Percentiles rank a stretch among this genome's conserved stretches.
Conservation (phyloP, 2,888 invertebrate species). For the Caenorhabditis japonica region DNA sequence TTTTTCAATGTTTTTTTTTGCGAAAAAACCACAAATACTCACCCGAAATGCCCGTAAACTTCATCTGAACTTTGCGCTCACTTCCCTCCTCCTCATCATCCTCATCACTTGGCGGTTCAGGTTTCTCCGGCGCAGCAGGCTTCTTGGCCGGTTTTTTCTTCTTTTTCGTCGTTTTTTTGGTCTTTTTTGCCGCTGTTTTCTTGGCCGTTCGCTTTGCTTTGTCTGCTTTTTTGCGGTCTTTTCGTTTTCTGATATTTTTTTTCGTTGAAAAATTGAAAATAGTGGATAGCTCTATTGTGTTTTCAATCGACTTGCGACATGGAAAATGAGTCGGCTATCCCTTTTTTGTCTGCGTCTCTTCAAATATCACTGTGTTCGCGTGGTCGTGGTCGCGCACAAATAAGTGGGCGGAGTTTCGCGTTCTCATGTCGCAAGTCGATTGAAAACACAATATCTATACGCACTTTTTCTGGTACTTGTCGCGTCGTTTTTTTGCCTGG, state of each 20-base stretch:
- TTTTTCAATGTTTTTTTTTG: neutral
- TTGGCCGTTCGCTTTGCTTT: constrained; percentile 21
- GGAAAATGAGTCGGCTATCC: too few relatives aligned
- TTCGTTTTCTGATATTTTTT: constrained; percentile 21
- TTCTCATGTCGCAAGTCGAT: too few relatives aligned
- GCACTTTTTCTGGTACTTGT: constrained; percentile 22
- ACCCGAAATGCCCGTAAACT: constrained; percentile 20
- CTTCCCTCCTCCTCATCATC: constrained; percentile 6
- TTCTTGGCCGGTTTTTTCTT: constrained; percentile 13
- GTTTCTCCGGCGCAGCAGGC: neutral
- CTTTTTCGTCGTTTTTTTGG: constrained; percentile 20
- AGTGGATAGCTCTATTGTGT: too few relatives aligned
- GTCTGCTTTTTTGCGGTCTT: constrained; percentile 24
- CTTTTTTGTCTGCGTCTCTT: too few relatives aligned
- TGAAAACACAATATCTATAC: too few relatives aligned
- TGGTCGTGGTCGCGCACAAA: too few relatives aligned
- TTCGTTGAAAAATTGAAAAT: constrained; percentile 4
- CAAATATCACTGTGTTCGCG: too few relatives aligned
- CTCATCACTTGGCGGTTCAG: constrained; percentile 4
- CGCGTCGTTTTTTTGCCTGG: constrained; percentile 20
- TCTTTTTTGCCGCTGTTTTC: constrained; percentile 18
- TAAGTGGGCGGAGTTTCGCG: too few relatives aligned
- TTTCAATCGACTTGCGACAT: too few relatives aligned
- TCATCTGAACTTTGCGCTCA: neutral
- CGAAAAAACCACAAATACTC: neutral